These are phyloP conservation scores for Mastacembelus armatus DNA, from an alignment of 2,797 vertebrate species.

Conservation along the genomic window DNA sequence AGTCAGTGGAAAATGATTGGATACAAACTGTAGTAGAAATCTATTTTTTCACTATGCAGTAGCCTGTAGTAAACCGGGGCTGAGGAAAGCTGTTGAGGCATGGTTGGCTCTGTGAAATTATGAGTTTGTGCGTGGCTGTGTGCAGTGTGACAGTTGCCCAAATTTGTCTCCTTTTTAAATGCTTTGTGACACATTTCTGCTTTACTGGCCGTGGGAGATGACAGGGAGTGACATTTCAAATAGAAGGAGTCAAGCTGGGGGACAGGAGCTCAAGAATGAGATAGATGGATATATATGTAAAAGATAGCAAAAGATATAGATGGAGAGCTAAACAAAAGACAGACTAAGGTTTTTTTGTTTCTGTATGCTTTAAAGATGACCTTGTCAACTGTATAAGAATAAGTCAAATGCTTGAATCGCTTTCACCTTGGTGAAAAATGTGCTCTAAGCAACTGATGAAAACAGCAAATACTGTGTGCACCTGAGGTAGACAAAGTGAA, in stretches of 20 bases:
- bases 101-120: constrained; percentile 19
- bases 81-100: constrained; percentile 34
- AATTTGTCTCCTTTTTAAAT: constrained; percentile 30
- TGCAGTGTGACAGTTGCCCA: not conserved
- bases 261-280: not conserved
- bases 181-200: constrained; percentile 20
- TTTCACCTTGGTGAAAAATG: constrained; percentile 44
- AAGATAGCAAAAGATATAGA: not conserved
- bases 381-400: constrained; percentile 34
- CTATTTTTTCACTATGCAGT: constrained; percentile 69
- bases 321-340: not conserved
- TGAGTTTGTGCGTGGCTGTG: constrained; percentile 9
- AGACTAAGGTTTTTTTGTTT: no score
- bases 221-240: constrained; percentile 34
- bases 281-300: not conserved
- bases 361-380: constrained; percentile 39
- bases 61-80: constrained; percentile 48
- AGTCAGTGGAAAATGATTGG: constrained; percentile 71
- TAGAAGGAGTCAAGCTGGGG: constrained; percentile 10
- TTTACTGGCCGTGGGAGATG: constrained; percentile 16
- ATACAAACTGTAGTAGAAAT: constrained; percentile 62
- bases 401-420: constrained; percentile 56
- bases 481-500: constrained; percentile 39
- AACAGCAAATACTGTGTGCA: constrained; percentile 21
- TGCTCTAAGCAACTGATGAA: constrained; percentile 42